Base-by-base conservation (phyloP, 2,797 vertebrate genomes). In the Platyrinchus mystaceus region DNA sequence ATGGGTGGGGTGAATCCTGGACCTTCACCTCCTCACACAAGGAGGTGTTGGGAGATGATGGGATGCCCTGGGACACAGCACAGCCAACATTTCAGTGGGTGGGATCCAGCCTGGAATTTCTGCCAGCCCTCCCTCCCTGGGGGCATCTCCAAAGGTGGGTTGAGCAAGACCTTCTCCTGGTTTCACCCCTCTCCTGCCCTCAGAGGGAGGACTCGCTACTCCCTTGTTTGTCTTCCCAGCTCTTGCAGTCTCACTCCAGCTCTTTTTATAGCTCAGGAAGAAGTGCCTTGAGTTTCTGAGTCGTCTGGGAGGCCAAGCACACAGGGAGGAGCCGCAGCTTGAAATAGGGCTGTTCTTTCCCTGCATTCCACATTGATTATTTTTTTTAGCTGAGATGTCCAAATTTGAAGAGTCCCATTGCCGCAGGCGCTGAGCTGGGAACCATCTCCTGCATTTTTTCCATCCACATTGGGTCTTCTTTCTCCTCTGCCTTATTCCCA, bases 271-370 rank as follows among this genome's bases (percentile, higher is more conserved):
- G 82, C 53, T 77, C 4, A 0, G 34, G 74, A 87, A 95, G 84
- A 82, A 95, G 76, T 87, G 94, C 94, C 59, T 71, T 55, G 70
- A 84, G 69, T 89, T 89, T 84, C 49, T 44, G 90, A 92, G 79
- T 70, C 0, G 27, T 60, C 78, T 79, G 80, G 78, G 78, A 95
- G 92, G 90, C 90, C 87, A 68, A 89, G 82, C 82, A 85, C 78
- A 43, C 78, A 64, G 90, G 93, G 92, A 90, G 95, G 95, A 94
- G 95, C 46, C 0, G 0, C 90, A 87, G 87, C 94, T 92, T 67
- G 88, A 95, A 95, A 94, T 93, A 95, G 93, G 94, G 84, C 79
- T 77, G 73, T 67, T 78, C 77, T 88, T 74, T 10, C 37, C 39
- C 8, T 74, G 68, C 92, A 92, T 96, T 93, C 93, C 94, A 84